Conservation (phyloP, 2,113 vertebrate genomes). For the Rhabdornis inornatus region DNA sequence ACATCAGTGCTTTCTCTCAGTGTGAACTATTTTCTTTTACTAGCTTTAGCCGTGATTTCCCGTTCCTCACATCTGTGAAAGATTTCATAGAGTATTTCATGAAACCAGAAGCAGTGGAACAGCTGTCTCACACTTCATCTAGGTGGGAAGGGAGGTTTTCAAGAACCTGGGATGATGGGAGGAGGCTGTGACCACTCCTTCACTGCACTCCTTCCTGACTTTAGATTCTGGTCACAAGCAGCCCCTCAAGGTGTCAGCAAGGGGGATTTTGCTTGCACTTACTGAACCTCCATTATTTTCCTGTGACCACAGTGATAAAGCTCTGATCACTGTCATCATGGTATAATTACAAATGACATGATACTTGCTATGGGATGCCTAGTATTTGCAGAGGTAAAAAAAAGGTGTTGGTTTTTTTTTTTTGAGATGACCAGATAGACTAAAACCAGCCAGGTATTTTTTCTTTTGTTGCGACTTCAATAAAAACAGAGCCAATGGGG, state of each 20-base stretch:
- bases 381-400: not conserved
- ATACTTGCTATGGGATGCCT: not conserved
- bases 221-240: constrained; percentile 50
- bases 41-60: not conserved
- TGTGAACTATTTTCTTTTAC: not conserved
- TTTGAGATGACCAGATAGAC: not conserved
- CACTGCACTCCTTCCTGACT: not conserved
- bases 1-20: not conserved
- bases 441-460: not conserved
- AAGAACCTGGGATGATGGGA: not conserved
- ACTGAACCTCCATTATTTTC: constrained; percentile 46
- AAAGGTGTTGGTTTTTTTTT: not conserved
- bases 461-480: not conserved
- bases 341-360: constrained; percentile 25
- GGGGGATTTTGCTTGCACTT: constrained; percentile 20
- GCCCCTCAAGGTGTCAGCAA: not conserved
- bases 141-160: not conserved
- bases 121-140: not conserved
- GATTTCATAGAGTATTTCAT: not conserved
- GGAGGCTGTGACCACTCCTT: not conserved
- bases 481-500: not conserved
- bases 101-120: not conserved
- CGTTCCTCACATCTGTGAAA: not conserved
- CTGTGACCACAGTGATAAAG: constrained; percentile 49
- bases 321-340: constrained; percentile 48